These are phyloP conservation scores for Vidua chalybeata DNA, from an alignment of 2,113 vertebrate genomes.

Conservation along the genomic window DNA sequence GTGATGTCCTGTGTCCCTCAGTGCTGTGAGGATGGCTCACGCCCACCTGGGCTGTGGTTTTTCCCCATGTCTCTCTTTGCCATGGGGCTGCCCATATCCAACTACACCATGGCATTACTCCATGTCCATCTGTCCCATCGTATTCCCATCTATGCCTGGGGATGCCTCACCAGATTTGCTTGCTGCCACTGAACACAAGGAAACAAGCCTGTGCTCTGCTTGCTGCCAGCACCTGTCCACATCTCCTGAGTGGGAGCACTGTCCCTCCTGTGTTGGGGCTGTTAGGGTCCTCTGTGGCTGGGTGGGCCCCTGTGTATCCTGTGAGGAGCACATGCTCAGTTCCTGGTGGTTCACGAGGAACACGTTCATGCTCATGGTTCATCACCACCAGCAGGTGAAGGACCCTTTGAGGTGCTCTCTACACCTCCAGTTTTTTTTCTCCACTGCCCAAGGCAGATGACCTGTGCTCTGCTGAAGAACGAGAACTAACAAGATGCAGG, in stretches of 20 bases:
- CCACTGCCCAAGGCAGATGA: not conserved
- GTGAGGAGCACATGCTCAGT: rapidly evolving
- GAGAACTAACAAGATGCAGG: not conserved
- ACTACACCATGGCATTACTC: not conserved
- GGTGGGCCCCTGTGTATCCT: rapidly evolving
- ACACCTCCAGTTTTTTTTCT: not conserved
- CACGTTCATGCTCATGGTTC: rapidly evolving
- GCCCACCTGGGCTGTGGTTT: not conserved
- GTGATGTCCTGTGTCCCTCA: not conserved
- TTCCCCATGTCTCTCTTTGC: not conserved
- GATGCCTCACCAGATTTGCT: not conserved
- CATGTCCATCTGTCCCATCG: rapidly evolving
- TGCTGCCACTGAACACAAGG: not conserved
- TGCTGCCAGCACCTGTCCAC: not conserved
- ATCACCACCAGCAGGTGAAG: not conserved
- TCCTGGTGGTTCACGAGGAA: not conserved
- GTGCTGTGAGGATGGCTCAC: not conserved
- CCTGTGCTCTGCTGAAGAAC: not conserved
- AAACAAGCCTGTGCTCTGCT: not conserved
- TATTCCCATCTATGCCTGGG: not conserved
- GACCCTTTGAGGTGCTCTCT: not conserved
- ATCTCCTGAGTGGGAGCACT: not conserved
- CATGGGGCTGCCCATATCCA: not conserved
- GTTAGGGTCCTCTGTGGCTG: not conserved
- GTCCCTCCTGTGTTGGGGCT: not conserved